Percentiles rank a stretch among this genome's conserved stretches.
phyloP scores from a whole-genome alignment of 2,888 invertebrate species.

The Drosophila diplacantha region DNA sequence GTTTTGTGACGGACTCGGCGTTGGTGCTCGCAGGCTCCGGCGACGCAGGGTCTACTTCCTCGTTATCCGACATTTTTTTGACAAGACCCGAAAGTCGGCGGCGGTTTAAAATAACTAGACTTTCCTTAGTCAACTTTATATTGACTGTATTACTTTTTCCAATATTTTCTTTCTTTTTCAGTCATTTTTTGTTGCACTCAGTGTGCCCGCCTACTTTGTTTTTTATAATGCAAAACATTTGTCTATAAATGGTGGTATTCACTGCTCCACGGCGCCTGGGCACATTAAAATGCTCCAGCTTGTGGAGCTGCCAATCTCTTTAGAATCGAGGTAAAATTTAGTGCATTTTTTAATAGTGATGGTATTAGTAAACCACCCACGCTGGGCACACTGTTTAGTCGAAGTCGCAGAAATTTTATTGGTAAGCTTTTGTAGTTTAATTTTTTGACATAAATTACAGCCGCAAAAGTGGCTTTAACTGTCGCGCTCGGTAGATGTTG shows the following conservation, averaged over 20 bases:
- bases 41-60: constrained; percentile 12
- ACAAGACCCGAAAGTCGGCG: neutral
- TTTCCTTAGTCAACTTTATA: neutral
- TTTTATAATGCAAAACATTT: neutral
- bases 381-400: constrained; percentile 15
- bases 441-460: constrained; percentile 7
- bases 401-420: constrained; percentile 58
- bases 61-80: constrained; percentile 51
- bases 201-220: neutral
- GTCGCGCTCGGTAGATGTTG: neutral
- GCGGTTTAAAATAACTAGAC: neutral
- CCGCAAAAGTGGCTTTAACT: neutral
- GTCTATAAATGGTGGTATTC: too few species aligned
- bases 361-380: neutral
- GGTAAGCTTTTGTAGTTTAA: constrained; percentile 54
- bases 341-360: too few species aligned
- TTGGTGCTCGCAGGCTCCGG: constrained; percentile 1
- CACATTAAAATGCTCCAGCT: too few species aligned
- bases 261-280: too few species aligned
- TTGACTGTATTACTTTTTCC: constrained; percentile 1
- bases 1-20: constrained; percentile 6
- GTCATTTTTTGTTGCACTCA: neutral
- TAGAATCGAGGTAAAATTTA: too few species aligned
- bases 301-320: too few species aligned
- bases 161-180: neutral